These are phyloP conservation scores for Hylomyscus alleni DNA, from an alignment of 2,797 vertebrate genomes.

Conservation along the genomic window DNA sequence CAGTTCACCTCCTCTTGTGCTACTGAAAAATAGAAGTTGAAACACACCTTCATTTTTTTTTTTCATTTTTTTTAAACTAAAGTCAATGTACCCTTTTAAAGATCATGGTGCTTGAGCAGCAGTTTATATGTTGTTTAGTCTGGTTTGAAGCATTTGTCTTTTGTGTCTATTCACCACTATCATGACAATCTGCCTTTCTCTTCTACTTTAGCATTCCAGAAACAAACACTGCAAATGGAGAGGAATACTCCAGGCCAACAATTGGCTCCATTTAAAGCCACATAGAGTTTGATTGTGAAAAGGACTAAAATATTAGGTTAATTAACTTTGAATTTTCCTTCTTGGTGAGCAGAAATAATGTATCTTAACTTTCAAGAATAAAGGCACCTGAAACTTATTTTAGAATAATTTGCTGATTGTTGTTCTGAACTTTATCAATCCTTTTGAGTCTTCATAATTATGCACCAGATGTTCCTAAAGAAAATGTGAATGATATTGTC, in stretches of 20 bases:
- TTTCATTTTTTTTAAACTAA: not conserved
- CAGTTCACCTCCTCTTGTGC: not conserved
- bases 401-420: slow-evolving; percentile 12
- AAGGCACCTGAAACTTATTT: slow-evolving; percentile 41
- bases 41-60: slow-evolving; percentile 10
- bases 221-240: not conserved
- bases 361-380: slow-evolving; percentile 27
- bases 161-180: not conserved
- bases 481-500: slow-evolving; percentile 34
- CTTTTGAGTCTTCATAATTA: slow-evolving; percentile 44
- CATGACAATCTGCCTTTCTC: not conserved
- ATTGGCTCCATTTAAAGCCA: not conserved
- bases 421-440: slow-evolving; percentile 58
- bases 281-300: slow-evolving; percentile 1
- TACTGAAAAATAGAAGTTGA: slow-evolving; percentile 11
- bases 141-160: not conserved
- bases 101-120: not conserved
- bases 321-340: slow-evolving; percentile 49
- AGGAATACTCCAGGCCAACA: not conserved
- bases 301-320: not conserved
- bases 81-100: slow-evolving; percentile 46
- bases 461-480: slow-evolving; percentile 19
- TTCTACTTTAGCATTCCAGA: not conserved
- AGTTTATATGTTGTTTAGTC: not conserved
- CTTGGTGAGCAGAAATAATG: slow-evolving; percentile 14